phyloP scores from a whole-genome alignment of 2,888 invertebrate species.

The Anagyrus pseudococci region DNA sequence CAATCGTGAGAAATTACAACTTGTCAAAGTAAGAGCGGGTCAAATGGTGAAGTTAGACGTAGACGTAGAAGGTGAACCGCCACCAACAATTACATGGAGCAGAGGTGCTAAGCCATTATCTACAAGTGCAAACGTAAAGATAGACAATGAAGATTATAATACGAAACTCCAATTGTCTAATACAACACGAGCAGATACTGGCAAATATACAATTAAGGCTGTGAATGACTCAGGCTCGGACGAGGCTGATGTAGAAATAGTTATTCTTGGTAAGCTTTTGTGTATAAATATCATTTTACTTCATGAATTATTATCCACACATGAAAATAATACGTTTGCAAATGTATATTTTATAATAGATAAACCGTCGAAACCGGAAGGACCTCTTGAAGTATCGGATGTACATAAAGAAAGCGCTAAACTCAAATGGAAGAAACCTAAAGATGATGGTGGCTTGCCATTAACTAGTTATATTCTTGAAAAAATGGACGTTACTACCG shows the following conservation, averaged over 20 bases:
- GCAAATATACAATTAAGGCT: slow-evolving; percentile 88
- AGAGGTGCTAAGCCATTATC: slow-evolving; percentile 73
- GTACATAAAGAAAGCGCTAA: slow-evolving; percentile 94
- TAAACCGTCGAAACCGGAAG: slow-evolving; percentile 87
- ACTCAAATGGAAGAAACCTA: slow-evolving; percentile 92
- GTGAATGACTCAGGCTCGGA: slow-evolving; percentile 94
- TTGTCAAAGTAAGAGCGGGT: slow-evolving; percentile 88
- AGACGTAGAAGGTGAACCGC: slow-evolving; percentile 95
- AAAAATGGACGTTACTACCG: slow-evolving; percentile 89
- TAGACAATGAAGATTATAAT: slow-evolving; percentile 91
- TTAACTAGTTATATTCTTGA: slow-evolving; percentile 91
- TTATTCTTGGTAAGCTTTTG: slow-evolving; percentile 76
- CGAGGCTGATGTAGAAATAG: slow-evolving; percentile 92
- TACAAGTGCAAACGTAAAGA: slow-evolving; percentile 72
- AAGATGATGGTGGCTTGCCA: slow-evolving; percentile 94
- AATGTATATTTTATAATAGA: no score
- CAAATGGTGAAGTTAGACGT: slow-evolving; percentile 90
- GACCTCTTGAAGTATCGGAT: slow-evolving; percentile 89
- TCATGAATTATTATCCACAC: no score
- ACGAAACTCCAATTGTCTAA: slow-evolving; percentile 84
- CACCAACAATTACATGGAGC: slow-evolving; percentile 87
- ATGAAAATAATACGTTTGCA: no score
- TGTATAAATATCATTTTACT: no score
- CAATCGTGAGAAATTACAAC: slow-evolving; percentile 91
- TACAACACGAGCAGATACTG: slow-evolving; percentile 84